Evolutionary conservation across 2,113 vertebrate genomes (phyloP).

Genomic region (Dryoscopus gambensis): DNA sequence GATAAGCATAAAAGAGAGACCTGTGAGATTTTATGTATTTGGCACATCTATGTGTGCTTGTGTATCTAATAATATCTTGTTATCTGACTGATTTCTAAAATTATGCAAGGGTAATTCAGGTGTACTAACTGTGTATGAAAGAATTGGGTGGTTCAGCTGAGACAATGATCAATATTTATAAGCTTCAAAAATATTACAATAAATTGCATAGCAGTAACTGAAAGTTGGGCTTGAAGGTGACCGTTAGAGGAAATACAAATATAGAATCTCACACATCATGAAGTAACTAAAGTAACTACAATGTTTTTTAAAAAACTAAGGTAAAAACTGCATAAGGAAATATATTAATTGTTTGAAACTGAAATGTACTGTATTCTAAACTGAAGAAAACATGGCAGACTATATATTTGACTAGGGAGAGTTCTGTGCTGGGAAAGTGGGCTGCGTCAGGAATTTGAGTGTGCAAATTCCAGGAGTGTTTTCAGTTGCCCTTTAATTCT

Average conservation of each 20-base stretch:
- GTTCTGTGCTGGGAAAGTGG: background rate
- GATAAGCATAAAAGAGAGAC: background rate
- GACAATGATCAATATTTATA: background rate
- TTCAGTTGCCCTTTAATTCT: background rate
- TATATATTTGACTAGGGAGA: background rate
- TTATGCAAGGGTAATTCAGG: background rate
- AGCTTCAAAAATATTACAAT: background rate
- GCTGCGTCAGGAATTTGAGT: background rate
- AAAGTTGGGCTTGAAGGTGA: background rate
- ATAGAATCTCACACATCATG: background rate
- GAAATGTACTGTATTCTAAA: background rate
- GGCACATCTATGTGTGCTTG: background rate
- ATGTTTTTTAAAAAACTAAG: fast-evolving
- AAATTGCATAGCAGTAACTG: background rate
- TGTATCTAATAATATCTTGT: background rate
- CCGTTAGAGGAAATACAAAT: background rate
- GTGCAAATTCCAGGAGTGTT: background rate
- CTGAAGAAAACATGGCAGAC: background rate
- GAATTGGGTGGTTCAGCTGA: background rate
- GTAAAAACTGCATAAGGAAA: background rate
- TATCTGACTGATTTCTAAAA: background rate
- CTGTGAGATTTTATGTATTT: background rate
- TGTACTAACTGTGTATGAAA: background rate
- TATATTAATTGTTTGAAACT: background rate
- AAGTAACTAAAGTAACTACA: background rate